Percentiles rank a stretch among this genome's conserved stretches.
These are phyloP conservation scores for Aurelia coerulea DNA, from an alignment of 30 jellyfish, hydroid and myxozoan species.

Conservation along the genomic window DNA sequence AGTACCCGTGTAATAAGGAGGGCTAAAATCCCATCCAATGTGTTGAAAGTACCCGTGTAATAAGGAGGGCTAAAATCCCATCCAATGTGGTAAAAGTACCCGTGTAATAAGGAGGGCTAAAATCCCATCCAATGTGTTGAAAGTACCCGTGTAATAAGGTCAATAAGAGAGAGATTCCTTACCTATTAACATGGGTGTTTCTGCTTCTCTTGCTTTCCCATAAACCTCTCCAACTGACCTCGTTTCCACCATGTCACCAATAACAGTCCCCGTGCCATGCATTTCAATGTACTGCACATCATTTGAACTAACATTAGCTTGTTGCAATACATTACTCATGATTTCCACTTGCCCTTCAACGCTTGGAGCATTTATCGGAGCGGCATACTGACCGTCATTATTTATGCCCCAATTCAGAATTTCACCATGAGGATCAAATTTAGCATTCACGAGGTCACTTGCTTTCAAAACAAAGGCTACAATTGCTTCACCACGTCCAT, in stretches of 20 bases:
- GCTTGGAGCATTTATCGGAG: conserved; percentile 80
- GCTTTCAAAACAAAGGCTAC: conserved; percentile 46
- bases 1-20: too few relatives aligned
- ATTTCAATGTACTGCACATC: conserved; percentile 64
- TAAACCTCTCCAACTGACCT: conserved; percentile 72
- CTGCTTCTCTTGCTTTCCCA: conserved; percentile 31
- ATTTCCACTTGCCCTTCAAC: conserved; percentile 50
- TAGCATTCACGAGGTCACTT: conserved; percentile 37
- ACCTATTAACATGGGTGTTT: conserved; percentile 45
- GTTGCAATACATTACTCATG: conserved; percentile 28
- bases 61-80: too few relatives aligned
- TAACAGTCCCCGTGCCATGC: conserved; percentile 76
- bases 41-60: too few relatives aligned
- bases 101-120: too few relatives aligned
- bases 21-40: too few relatives aligned
- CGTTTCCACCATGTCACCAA: conserved; percentile 74
- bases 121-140: too few relatives aligned
- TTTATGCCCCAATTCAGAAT: conserved; percentile 71
- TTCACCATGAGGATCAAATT: conserved; percentile 42
- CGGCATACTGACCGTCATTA: conserved; percentile 74
- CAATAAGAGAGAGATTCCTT: background rate
- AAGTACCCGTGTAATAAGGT: too few relatives aligned
- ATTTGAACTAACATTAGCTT: conserved; percentile 42
- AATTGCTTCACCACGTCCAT: conserved; percentile 73
- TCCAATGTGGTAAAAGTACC: too few relatives aligned